These are phyloP conservation scores for Paramormyrops hopkinsi DNA, from an alignment of 2,797 vertebrate genomes.

Conservation along the genomic window DNA sequence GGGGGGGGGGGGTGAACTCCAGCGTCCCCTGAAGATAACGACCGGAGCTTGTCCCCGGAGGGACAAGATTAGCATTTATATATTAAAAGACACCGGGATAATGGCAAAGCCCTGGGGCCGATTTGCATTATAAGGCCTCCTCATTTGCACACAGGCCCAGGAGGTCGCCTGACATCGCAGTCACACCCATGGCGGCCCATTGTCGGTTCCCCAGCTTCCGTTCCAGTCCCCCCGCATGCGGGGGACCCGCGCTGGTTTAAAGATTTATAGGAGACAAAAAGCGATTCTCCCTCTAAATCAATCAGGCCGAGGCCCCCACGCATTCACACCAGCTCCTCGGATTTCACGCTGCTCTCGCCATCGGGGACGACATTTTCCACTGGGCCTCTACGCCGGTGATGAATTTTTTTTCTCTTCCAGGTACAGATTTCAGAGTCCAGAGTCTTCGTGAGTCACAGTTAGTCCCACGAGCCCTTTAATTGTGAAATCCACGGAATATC, in stretches of 20 bases:
- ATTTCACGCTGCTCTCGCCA: slow-evolving; percentile 43
- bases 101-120: slow-evolving; percentile 55
- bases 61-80: slow-evolving; percentile 60
- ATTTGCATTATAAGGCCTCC: slow-evolving; percentile 69
- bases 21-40: slow-evolving; percentile 37
- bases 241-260: slow-evolving; percentile 18
- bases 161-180: slow-evolving; percentile 39
- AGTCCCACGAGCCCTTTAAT: background rate
- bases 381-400: slow-evolving; percentile 11
- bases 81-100: slow-evolving; percentile 62
- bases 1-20: slow-evolving; percentile 25
- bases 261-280: slow-evolving; percentile 61
- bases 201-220: slow-evolving; percentile 46
- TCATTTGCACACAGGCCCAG: slow-evolving; percentile 67
- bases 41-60: slow-evolving; percentile 34
- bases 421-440: background rate
- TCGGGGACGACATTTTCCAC: slow-evolving; percentile 37
- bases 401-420: background rate
- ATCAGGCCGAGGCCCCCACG: slow-evolving; percentile 53
- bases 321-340: slow-evolving; percentile 45
- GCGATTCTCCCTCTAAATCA: slow-evolving; percentile 59
- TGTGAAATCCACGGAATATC: background rate
- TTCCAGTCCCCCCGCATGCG: background rate
- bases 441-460: background rate
- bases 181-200: slow-evolving; percentile 60